Evolutionary conservation across 1,140 invertebrate species (phyloP).

Genomic region (Apolygus lucorum): DNA sequence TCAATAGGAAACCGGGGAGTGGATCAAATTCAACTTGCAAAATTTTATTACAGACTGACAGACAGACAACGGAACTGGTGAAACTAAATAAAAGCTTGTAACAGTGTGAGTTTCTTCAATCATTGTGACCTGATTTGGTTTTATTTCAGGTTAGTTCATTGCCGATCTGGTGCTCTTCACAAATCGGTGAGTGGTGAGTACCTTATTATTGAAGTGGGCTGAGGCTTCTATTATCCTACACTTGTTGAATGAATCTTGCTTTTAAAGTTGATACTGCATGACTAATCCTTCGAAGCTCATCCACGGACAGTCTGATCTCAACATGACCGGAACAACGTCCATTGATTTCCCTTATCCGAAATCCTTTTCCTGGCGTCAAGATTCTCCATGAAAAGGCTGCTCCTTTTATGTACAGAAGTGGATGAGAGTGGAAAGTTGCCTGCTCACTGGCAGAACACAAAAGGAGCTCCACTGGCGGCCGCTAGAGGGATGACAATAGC

Average conservation of each 20-base stretch:
- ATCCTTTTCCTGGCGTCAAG: neutral
- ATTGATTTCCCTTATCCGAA: neutral
- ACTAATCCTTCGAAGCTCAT: too few species aligned
- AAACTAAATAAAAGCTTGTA: too few species aligned
- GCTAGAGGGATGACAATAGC: constrained; percentile 16
- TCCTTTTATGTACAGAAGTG: neutral
- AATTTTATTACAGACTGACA: too few species aligned
- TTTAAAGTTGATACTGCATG: too few species aligned
- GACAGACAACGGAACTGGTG: too few species aligned
- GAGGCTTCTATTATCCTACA: neutral
- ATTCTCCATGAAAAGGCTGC: neutral
- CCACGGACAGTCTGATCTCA: too few species aligned
- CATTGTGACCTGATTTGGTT: too few species aligned
- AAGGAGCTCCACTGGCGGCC: neutral
- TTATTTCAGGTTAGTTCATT: neutral
- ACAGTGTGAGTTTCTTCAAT: too few species aligned
- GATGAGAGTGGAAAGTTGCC: neutral
- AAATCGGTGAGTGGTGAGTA: neutral
- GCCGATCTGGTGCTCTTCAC: neutral
- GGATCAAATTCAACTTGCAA: too few species aligned
- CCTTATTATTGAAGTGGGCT: neutral
- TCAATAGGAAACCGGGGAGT: too few species aligned
- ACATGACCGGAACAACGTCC: neutral
- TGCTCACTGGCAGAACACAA: neutral
- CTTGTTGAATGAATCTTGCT: too few species aligned